Evolutionary conservation across 2,888 invertebrate genomes (phyloP).

Genomic region (Noctua janthina): DNA sequence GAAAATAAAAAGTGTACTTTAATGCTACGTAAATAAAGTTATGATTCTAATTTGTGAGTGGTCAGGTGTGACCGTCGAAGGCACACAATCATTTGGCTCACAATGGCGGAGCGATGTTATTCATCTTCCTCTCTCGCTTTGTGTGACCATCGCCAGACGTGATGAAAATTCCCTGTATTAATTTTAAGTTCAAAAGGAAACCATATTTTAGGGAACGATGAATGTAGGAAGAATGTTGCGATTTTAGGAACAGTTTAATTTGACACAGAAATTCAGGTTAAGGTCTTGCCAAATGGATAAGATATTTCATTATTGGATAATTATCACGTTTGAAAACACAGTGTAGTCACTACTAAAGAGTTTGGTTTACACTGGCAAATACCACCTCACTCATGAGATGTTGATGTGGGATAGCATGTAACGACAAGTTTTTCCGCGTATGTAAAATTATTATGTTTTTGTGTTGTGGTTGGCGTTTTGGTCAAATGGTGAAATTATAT

Average conservation of each 20-base stretch:
- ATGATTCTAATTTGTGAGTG: constrained; percentile 63
- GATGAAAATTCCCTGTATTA: constrained; percentile 58
- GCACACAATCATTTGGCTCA: constrained; percentile 69
- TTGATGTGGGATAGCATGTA: not conserved
- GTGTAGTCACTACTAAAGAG: not conserved
- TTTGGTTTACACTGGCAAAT: not conserved
- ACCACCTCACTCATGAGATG: not conserved
- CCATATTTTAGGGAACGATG: constrained; percentile 36
- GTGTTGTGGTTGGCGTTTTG: not conserved
- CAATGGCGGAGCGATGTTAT: constrained; percentile 68
- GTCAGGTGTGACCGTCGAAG: constrained; percentile 64
- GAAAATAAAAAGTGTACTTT: constrained; percentile 53
- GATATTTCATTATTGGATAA: constrained; percentile 14
- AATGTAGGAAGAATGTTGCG: constrained; percentile 8
- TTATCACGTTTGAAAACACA: not conserved
- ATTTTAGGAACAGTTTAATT: constrained; percentile 1
- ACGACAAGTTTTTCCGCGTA: not conserved
- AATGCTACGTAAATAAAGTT: constrained; percentile 57
- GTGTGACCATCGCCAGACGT: constrained; percentile 55
- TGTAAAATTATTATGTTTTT: too few species aligned
- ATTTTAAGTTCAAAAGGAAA: constrained; percentile 18
- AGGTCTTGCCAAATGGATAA: not conserved
- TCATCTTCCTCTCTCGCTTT: constrained; percentile 60
- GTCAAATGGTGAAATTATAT: not conserved
- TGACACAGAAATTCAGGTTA: not conserved